Evolutionary conservation across 2,113 vertebrate genomes (phyloP).

Genomic region (Salvelinus alpinus): DNA sequence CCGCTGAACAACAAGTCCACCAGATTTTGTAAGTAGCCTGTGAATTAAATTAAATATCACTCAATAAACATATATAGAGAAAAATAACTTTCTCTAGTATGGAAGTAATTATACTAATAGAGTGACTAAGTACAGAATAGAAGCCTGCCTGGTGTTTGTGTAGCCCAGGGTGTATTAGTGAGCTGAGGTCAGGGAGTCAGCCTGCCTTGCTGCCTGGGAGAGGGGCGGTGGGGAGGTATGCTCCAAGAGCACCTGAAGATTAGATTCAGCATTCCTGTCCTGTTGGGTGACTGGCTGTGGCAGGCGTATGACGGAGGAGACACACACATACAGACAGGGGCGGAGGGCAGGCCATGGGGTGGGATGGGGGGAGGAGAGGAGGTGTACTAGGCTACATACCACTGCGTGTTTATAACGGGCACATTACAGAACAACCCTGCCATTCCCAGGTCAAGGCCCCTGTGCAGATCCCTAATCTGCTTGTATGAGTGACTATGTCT

Average conservation of each 20-base stretch:
- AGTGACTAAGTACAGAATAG: too few species aligned
- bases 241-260: slow-evolving; percentile 63
- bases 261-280: slow-evolving; percentile 59
- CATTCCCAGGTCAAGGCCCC: slow-evolving; percentile 46
- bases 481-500: slow-evolving; percentile 58
- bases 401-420: slow-evolving; percentile 47
- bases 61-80: too few species aligned
- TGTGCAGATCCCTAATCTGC: slow-evolving; percentile 52
- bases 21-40: too few species aligned
- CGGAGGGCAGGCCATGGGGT: not conserved
- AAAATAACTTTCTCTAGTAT: too few species aligned
- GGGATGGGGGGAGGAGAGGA: not conserved
- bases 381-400: slow-evolving; percentile 31
- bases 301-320: not conserved
- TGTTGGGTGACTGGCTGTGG: slow-evolving; percentile 9
- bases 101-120: too few species aligned
- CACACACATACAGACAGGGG: slow-evolving; percentile 6
- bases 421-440: slow-evolving; percentile 35
- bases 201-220: too few species aligned
- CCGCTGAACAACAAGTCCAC: too few species aligned
- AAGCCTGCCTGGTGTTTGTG: not conserved
- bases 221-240: slow-evolving; percentile 33
- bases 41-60: too few species aligned
- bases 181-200: slow-evolving; percentile 36
- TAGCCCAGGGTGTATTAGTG: slow-evolving; percentile 30